These are phyloP conservation scores for Oligia strigilis DNA, from an alignment of 2,888 invertebrate species.

Conservation along the genomic window DNA sequence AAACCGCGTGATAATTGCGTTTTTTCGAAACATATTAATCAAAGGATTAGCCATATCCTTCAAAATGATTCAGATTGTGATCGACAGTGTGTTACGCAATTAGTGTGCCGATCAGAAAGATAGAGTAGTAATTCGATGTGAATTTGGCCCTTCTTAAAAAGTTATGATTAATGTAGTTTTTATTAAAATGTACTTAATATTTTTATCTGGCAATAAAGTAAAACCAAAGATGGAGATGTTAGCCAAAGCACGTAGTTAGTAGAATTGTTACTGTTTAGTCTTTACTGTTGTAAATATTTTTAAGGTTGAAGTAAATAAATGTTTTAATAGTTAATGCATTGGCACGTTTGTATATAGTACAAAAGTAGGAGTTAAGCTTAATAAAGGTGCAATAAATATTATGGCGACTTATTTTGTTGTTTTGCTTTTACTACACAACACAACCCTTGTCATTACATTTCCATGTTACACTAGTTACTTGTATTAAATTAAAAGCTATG, in stretches of 20 bases:
- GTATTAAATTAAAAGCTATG: too few relatives aligned
- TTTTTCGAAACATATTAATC: too few relatives aligned
- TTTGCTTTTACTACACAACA: neutral
- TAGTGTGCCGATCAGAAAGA: neutral
- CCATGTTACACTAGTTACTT: too few relatives aligned
- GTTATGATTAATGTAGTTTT: constrained; percentile 14
- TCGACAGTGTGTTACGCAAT: too few relatives aligned
- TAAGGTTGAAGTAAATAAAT: constrained; percentile 78
- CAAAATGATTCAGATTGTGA: too few relatives aligned
- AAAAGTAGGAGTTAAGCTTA: constrained; percentile 78
- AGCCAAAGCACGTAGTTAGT: constrained; percentile 77
- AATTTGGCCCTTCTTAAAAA: neutral
- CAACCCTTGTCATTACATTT: too few relatives aligned
- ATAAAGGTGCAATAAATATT: constrained; percentile 84
- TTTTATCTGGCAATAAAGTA: constrained; percentile 60
- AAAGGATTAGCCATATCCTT: too few relatives aligned
- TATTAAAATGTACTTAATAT: constrained; percentile 41
- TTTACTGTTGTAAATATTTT: constrained; percentile 83
- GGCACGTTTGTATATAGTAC: constrained; percentile 88
- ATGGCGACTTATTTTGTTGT: constrained; percentile 50
- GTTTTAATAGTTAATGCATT: constrained; percentile 77
- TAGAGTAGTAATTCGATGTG: neutral
- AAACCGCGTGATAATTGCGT: neutral
- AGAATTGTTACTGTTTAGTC: constrained; percentile 80
- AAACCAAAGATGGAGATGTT: constrained; percentile 75